Evolutionary conservation across 2,797 vertebrate species (phyloP).

Genomic region (Nannoperca obscura): DNA sequence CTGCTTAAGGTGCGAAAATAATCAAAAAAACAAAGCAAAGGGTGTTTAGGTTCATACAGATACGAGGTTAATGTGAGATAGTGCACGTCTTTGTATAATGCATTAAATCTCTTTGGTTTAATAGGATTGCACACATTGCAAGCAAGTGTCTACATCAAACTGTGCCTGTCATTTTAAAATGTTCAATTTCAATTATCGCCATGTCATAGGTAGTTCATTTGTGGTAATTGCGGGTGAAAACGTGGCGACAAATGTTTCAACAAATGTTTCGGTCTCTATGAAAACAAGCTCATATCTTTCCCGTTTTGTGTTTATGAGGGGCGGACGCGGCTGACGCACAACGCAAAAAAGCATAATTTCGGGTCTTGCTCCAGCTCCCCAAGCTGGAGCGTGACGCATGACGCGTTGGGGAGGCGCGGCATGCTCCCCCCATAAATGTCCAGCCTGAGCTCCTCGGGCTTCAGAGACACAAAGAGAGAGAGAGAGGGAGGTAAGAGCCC

Average conservation of each 20-base stretch:
- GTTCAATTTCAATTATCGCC: background rate
- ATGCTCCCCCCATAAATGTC: conserved; percentile 65
- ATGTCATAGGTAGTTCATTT: background rate
- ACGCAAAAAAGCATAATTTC: conserved; percentile 51
- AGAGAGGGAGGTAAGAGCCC: conserved; percentile 29
- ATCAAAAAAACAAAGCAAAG: background rate
- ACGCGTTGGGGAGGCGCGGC: conserved; percentile 77
- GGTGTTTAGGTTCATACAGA: background rate
- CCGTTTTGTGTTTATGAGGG: conserved; percentile 7
- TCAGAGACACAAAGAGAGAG: conserved; percentile 29
- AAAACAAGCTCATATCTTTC: conserved; percentile 3
- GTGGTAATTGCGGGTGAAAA: background rate
- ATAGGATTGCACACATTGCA: background rate
- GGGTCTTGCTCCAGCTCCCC: conserved; percentile 50
- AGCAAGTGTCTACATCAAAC: background rate
- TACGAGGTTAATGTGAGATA: background rate
- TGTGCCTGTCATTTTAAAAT: background rate
- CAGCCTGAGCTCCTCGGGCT: conserved; percentile 30
- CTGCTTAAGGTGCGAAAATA: background rate
- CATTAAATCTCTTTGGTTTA: background rate
- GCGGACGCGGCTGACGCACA: conserved; percentile 67
- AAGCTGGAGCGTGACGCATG: conserved; percentile 64
- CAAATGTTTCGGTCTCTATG: background rate
- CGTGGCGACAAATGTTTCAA: background rate
- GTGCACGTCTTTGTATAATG: background rate